Conservation (phyloP, 2,113 vertebrate species). For the Vireo altiloquus region DNA sequence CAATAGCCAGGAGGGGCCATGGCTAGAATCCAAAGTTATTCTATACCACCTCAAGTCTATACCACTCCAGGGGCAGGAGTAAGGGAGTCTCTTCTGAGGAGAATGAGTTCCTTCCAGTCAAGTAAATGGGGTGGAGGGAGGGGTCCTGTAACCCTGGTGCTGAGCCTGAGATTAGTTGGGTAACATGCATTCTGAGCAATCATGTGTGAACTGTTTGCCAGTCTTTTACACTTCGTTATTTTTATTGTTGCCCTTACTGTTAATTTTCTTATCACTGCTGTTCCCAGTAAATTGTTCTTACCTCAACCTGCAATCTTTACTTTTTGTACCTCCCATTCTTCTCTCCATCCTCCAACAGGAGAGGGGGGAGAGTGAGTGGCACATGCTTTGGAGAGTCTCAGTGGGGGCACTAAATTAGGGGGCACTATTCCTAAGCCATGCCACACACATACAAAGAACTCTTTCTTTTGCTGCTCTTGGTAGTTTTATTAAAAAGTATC, state of each 20-base stretch:
- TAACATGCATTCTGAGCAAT: neutral
- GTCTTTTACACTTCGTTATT: neutral
- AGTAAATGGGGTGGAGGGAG: neutral
- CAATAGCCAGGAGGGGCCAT: neutral
- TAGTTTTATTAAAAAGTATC: neutral
- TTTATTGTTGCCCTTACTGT: neutral
- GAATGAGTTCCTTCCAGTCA: neutral
- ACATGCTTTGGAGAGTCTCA: neutral
- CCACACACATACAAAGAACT: neutral
- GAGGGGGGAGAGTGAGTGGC: neutral
- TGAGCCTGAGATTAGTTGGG: neutral
- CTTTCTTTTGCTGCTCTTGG: neutral
- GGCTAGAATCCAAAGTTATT: neutral
- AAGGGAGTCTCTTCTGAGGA: neutral
- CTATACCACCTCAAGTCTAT: neutral
- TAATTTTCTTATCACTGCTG: neutral
- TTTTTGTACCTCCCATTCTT: neutral
- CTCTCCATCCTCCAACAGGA: accelerated
- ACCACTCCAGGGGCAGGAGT: neutral
- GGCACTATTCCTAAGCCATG: neutral
- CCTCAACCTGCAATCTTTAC: neutral
- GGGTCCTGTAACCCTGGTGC: neutral
- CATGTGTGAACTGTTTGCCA: neutral
- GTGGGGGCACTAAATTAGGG: neutral
- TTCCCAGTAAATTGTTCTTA: neutral